These are phyloP conservation scores for Oligia strigilis DNA, from an alignment of 2,888 invertebrate species.

Conservation along the genomic window DNA sequence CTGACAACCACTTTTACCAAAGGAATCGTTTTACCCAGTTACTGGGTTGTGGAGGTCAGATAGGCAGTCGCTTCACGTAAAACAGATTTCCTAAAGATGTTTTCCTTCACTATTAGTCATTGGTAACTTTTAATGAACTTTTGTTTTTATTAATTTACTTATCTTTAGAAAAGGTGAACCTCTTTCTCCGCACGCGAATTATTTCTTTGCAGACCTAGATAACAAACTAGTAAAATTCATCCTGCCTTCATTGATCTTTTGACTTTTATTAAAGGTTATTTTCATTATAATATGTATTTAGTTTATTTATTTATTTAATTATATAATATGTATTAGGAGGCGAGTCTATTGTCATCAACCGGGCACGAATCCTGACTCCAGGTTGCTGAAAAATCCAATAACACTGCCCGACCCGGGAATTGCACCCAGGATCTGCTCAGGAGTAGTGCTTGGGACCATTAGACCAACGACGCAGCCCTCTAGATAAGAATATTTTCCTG, in stretches of 20 bases:
- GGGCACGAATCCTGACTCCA: background rate
- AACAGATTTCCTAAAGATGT: background rate
- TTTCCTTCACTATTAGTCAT: background rate
- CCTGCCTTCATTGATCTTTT: background rate
- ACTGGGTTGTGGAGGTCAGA: background rate
- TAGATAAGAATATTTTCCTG: background rate
- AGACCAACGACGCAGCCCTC: background rate
- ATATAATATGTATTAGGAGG: background rate
- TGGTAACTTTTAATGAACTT: background rate
- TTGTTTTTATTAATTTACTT: background rate
- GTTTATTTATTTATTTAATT: too few species aligned
- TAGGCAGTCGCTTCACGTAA: background rate
- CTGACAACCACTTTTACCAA: background rate
- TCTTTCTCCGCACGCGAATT: slow-evolving; percentile 9
- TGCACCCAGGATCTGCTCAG: background rate
- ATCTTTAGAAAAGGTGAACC: slow-evolving; percentile 3
- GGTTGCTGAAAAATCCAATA: too few species aligned
- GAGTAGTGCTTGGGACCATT: background rate
- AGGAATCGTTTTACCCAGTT: background rate
- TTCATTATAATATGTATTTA: slow-evolving; percentile 1
- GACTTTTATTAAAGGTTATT: slow-evolving; percentile 9
- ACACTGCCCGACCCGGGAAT: background rate
- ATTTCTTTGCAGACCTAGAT: slow-evolving; percentile 13
- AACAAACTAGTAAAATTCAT: slow-evolving; percentile 21
- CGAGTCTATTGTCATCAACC: background rate